Conservation (phyloP, 2,113 vertebrate genomes). For the Bujurquina vittata region DNA sequence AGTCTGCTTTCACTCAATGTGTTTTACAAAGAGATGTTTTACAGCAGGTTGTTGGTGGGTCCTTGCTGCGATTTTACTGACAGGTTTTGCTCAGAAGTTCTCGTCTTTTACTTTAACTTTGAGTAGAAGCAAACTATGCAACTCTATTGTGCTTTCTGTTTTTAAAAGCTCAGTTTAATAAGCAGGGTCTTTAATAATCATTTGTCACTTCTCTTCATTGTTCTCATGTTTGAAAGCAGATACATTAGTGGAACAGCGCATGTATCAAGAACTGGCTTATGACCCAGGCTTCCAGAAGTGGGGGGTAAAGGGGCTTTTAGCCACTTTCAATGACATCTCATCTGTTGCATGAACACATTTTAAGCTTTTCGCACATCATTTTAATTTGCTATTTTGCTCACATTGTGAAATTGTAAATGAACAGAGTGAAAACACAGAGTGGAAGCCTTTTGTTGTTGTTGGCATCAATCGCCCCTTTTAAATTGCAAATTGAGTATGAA, state of each 20-base stretch:
- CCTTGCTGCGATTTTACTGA: neutral
- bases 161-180: neutral
- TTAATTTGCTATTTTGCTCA: neutral
- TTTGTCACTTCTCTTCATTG: neutral
- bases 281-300: neutral
- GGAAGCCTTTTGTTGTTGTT: neutral
- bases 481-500: constrained; percentile 32
- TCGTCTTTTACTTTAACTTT: neutral
- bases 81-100: constrained; percentile 8
- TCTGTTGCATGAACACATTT: neutral
- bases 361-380: neutral
- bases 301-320: neutral
- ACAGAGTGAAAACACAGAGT: neutral
- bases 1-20: neutral
- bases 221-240: neutral
- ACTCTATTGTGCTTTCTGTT: neutral
- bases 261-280: neutral
- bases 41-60: neutral
- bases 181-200: neutral
- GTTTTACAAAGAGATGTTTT: neutral
- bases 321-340: neutral
- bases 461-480: neutral
- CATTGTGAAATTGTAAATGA: neutral
- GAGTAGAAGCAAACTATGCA: neutral
- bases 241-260: neutral